These are phyloP conservation scores for Columba livia DNA, from an alignment of 2,113 vertebrate genomes.

Conservation along the genomic window DNA sequence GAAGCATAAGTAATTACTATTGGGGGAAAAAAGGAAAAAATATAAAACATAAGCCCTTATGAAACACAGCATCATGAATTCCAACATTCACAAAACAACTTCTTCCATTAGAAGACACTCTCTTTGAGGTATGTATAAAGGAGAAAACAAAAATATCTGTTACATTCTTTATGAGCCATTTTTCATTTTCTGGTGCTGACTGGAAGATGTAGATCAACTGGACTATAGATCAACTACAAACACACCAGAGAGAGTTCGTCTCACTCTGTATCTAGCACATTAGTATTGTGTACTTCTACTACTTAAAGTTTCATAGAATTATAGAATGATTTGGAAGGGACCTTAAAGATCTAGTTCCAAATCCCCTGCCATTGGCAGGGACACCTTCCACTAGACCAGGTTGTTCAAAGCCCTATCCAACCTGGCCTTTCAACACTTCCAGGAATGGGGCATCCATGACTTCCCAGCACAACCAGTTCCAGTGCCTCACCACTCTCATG, in stretches of 20 bases:
- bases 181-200: not conserved
- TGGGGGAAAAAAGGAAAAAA: accelerated
- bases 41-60: not conserved
- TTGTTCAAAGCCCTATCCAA: too few relatives aligned
- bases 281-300: not conserved
- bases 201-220: too few relatives aligned
- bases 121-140: not conserved
- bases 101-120: not conserved
- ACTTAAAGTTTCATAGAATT: not conserved
- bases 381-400: too few relatives aligned
- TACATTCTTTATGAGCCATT: not conserved
- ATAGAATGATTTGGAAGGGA: too few relatives aligned
- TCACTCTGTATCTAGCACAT: not conserved
- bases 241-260: not conserved
- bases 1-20: not conserved
- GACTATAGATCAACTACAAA: not conserved
- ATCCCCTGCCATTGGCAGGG: too few relatives aligned
- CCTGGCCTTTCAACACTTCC: too few relatives aligned
- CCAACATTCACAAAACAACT: not conserved
- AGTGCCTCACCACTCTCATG: too few relatives aligned
- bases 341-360: too few relatives aligned
- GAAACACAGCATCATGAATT: not conserved
- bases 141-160: not conserved
- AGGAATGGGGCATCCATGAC: too few relatives aligned
- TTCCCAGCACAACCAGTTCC: too few relatives aligned